Evolutionary conservation across 2,113 vertebrate species (phyloP), one percentile per base, ranked within the genome.

Genomic region (Anser cygnoides): DNA sequence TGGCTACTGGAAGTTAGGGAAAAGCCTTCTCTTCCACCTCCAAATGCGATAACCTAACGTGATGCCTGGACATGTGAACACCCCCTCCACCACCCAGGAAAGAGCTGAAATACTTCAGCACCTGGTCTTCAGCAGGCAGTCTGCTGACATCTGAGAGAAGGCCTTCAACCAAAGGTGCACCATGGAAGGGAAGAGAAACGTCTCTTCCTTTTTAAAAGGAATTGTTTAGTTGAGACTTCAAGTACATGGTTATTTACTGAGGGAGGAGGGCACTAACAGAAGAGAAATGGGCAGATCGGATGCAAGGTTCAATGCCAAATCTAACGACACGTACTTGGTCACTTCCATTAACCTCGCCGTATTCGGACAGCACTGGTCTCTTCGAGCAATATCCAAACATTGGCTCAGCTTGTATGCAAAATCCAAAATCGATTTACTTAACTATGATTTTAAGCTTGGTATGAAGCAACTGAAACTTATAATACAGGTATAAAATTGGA

Each of bases 11-110:
- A 62, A 57, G 17, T 11, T 14, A 5, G 5, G 16, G 11, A 76
- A 65, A 35, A 84, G 23, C 33, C 33, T 58, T 39, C 13, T 20
- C 37, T 80, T 80, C 57, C 28, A 63, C 33, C 33, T 75, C 16
- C 50, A n/a, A 52, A 52, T 2, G 5, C 2, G 0, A 1, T 21
- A 59, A 66, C 23, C 19, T 17, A 46, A 33, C 23, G 29, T 10
- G 26, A 44, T 11, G 57, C 20, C 20, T 5, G 6, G 83, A 52
- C 8, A 20, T 0, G 2, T 1, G 16, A 25, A 52, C 10, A 62
- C 7, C 5, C 33, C 28, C 16, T 43, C 22, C 29, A 91, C 4
- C 13, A 49, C 1, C 21, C 11, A 25, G 41, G 14, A 93, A 55
- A 39, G 4, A 3, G 25, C 19, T 90, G 67, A 18, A 55, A 44